Conservation (phyloP, 92 coral and sea anemone species). For the Pocillopora grandis region DNA sequence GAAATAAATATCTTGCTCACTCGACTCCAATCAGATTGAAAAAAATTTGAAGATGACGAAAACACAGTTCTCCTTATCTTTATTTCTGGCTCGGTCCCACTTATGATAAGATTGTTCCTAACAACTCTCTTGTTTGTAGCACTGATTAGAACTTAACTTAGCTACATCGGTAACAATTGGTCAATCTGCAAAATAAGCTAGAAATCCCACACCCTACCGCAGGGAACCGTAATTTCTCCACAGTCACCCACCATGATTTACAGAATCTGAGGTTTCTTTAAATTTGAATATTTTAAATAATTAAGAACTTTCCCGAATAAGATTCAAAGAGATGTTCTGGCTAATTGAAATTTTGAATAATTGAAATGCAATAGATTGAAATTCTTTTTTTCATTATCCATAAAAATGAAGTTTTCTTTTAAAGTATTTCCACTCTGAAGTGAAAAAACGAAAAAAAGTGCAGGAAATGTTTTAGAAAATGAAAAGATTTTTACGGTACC, state of each 20-base stretch:
- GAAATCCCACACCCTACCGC: slow-evolving; percentile 14
- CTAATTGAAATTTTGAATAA: slow-evolving; percentile 38
- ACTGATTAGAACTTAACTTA: neutral
- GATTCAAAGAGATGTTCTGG: slow-evolving; percentile 13
- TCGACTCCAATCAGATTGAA: too few species aligned
- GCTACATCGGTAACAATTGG: neutral
- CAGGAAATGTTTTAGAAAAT: neutral
- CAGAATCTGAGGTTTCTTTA: neutral
- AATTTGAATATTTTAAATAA: slow-evolving; percentile 43
- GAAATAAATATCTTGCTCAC: too few species aligned
- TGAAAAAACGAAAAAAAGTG: neutral
- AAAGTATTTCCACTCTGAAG: neutral
- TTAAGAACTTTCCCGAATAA: slow-evolving; percentile 33
- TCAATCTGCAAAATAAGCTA: neutral
- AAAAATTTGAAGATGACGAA: too few species aligned
- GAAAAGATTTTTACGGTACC: neutral
- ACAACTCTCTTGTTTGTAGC: neutral
- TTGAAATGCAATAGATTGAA: neutral
- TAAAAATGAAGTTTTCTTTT: neutral
- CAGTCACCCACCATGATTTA: neutral
- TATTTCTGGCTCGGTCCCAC: too few species aligned
- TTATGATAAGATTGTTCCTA: neutral
- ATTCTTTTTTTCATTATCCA: neutral
- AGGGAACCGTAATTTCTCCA: neutral
- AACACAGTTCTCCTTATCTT: too few species aligned